Conservation (phyloP, 2,888 invertebrate species). For the Charanyca ferruginea region DNA sequence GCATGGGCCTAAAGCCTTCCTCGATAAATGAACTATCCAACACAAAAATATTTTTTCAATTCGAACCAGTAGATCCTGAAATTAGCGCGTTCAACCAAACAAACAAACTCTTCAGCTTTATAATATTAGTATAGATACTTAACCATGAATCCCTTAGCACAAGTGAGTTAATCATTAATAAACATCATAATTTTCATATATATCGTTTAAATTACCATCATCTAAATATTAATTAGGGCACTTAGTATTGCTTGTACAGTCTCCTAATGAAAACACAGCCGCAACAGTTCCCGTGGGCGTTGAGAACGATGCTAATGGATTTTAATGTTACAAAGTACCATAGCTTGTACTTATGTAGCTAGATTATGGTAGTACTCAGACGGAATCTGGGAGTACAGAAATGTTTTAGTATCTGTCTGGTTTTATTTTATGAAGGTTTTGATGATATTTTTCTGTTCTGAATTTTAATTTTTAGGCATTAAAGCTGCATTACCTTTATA, state of each 20-base stretch:
- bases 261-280: slow-evolving; percentile 49
- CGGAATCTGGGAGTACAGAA: background rate
- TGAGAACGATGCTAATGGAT: slow-evolving; percentile 49
- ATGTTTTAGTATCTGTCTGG: background rate
- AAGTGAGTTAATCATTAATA: too few species aligned
- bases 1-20: too few species aligned
- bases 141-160: too few species aligned
- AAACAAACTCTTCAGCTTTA: too few species aligned
- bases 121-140: too few species aligned
- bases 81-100: too few species aligned
- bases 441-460: too few species aligned
- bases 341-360: slow-evolving; percentile 15
- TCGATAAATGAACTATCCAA: too few species aligned
- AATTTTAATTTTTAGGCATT: too few species aligned
- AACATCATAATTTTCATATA: background rate
- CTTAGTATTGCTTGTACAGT: slow-evolving; percentile 11
- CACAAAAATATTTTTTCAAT: too few species aligned
- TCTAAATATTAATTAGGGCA: slow-evolving; percentile 30
- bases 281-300: slow-evolving; percentile 44
- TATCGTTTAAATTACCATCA: slow-evolving; percentile 6
- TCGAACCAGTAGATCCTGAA: too few species aligned
- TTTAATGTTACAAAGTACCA: slow-evolving; percentile 41
- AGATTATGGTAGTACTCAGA: slow-evolving; percentile 23
- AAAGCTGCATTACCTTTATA: too few species aligned
- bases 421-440: background rate